Base-by-base conservation (phyloP, 2,888 invertebrate genomes). In the Polyommatus iphigenia region DNA sequence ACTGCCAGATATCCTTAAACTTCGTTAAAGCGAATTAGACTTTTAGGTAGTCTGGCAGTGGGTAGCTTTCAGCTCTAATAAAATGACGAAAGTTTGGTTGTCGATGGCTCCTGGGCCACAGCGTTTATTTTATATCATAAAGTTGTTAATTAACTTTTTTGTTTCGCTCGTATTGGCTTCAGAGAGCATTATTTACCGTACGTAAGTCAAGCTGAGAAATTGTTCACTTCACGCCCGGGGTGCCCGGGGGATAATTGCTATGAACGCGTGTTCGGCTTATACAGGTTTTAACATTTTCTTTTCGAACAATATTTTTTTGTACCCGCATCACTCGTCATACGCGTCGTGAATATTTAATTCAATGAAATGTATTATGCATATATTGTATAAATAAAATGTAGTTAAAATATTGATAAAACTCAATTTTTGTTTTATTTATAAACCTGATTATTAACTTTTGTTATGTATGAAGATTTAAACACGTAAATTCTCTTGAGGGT, bases 131-230 rank as follows among this genome's bases (percentile, higher is more conserved):
- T 29, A 54, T 75, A 75, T 54, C 75, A 75, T 29, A 32, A 54
- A 75, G 75, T 75, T 73, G 73, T 50, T 75, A 75, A 54, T 75
- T 73, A 50, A 46, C 73, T 73, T 73, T 62, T 75, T 75, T 50
- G 75, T 75, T 75, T 75, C 54, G 15, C 54, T 29, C 50, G 8
- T 75, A 75, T 75, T 15, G 75, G 54, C 75, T 75, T 50, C 24
- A 50, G 6, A 75, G 29, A 50, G 50, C 50, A 20, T 73, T 54
- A 75, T 75, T 75, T 75, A 32, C 29, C 20, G 54, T 54, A 15
- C 24, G 75, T 75, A 75, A 75, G 54, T 75, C 54, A 75, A 50
- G 15, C 24, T 50, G 75, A 75, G 75, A 75, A 54, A 50, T 73
- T 54, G 75, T 75, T 75, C 75, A 50, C 15, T 54, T 75, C 24